Base-by-base conservation (phyloP, 35 echinoderm and acorn worm species). In the Apostichopus californicus region DNA sequence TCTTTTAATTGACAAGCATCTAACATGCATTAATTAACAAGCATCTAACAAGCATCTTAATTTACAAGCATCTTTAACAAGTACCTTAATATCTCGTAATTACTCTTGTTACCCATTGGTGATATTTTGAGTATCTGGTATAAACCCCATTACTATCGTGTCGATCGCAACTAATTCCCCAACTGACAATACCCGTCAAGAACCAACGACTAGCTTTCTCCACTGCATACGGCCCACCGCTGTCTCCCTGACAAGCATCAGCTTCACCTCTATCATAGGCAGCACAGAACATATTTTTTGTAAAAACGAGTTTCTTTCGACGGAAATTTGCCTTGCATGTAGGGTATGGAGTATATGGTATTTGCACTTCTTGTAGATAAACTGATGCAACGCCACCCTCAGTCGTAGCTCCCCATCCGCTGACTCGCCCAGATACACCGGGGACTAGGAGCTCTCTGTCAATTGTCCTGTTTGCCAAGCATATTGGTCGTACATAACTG, bases 241-340 rank as follows among this genome's bases (percentile, higher is more conserved):
- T 98, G 79, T 95, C 94, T 64, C 96, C 96, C 5, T 92, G 89
- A 18, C 96, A 98, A 1, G 96, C 94, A 21, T 98, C 96, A 28
- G 77, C 77, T 22, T 55, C 71, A 11, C 83, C 79, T 8, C 83
- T 14, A 3, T 61, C 81, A 26, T 68, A 85, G 1, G 56, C 91
- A 24, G 95, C 95, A 79, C 96, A 98, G 59, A 98, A 95, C 96
- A 98, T 98, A 56, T 93, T 95, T 57, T 90, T 95, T 18, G 96
- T 98, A 60, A 98, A 1, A 34, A 34, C 28, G 2, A 1, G 1
- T 0, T 56, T 53, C 5, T 56, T 14, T 56, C 15, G 4, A 1
- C 10, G n/a, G 24, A 94, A 93, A 18, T 89, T 73, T 15, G 9
- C 28, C 60, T 65, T 90, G 55, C 96, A 98, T 59, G 65, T 93